Evolutionary conservation across 2,113 vertebrate genomes (phyloP), one percentile per base, ranked within the genome.

Genomic region (Polypterus senegalus): DNA sequence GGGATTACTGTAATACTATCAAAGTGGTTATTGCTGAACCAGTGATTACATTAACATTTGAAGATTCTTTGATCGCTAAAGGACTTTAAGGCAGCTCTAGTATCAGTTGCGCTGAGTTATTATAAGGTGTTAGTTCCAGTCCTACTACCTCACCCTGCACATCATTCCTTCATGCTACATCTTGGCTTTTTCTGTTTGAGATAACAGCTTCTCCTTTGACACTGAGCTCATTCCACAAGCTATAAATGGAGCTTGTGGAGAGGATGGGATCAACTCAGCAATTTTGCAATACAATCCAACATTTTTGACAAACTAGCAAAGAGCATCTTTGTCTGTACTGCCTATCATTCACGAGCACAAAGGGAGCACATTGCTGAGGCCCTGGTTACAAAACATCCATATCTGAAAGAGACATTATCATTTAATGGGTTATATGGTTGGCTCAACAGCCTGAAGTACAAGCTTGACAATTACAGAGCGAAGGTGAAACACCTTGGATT

Each of bases 181-280:
- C 64, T 45, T 65, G 58, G 64, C 57, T 61, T 53, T 57, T 64
- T 69, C 57, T 65, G 47, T 66, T 66, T 67, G 53, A 49, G 9
- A 66, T 66, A 44, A 62, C 59, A 64, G 54, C 55, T 62, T 70
- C 54, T 63, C 62, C 9, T 1, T 62, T 61, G 62, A 67, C 65
- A 70, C 62, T 4, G 51, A 67, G 51, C 56, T 67, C 55, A 58
- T 67, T 66, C 55, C 66, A 47, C 48, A 64, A 63, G 59, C 62
- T 54, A 60, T 55, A 49, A 63, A 61, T 58, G 48, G 61, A 64
- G 62, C 48, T 61, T 65, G 58, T 43, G 58, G 62, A 64, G 64
- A 58, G 54, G 63, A 51, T 2, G 57, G 58, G 48, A 64, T 62
- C 44, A 64, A 47, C 53, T 60, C 44, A 60, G 7, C 48, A 61